phyloP scores from a whole-genome alignment of 2,797 vertebrate species.

The Spheniscus humboldti region DNA sequence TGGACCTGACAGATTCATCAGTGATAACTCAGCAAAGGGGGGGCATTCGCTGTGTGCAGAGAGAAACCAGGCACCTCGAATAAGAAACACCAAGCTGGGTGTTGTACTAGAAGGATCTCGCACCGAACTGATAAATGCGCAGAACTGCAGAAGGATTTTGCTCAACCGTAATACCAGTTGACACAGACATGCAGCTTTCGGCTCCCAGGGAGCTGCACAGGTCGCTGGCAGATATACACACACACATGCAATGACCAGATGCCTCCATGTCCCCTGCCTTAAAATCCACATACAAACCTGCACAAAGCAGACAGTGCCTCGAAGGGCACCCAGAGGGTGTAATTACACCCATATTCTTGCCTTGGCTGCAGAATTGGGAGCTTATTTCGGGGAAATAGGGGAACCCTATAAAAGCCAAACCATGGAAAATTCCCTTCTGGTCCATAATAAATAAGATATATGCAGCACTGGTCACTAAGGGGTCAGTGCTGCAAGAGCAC shows the following conservation, averaged over 20 bases:
- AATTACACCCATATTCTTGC: neutral
- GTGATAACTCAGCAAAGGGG: slow-evolving; percentile 10
- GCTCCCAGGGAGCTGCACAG: neutral
- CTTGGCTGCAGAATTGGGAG: neutral
- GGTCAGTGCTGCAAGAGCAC: slow-evolving; percentile 59
- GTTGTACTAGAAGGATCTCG: neutral
- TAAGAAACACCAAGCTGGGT: neutral
- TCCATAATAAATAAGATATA: slow-evolving; percentile 42
- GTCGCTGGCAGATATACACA: neutral
- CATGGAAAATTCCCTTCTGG: slow-evolving; percentile 56
- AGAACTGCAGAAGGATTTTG: neutral
- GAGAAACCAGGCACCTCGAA: neutral
- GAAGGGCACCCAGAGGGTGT: neutral
- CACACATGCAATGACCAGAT: neutral
- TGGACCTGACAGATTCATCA: slow-evolving; percentile 55
- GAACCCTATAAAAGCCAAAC: neutral
- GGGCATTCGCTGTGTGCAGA: neutral
- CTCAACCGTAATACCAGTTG: neutral
- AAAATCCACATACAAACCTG: neutral
- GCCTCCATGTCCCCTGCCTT: neutral
- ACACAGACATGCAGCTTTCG: rapidly evolving
- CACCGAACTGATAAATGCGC: neutral
- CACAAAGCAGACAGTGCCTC: neutral
- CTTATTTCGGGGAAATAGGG: neutral
- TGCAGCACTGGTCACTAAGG: slow-evolving; percentile 58